phyloP scores from a whole-genome alignment of 2,113 vertebrate species.

The Macquaria australasica region DNA sequence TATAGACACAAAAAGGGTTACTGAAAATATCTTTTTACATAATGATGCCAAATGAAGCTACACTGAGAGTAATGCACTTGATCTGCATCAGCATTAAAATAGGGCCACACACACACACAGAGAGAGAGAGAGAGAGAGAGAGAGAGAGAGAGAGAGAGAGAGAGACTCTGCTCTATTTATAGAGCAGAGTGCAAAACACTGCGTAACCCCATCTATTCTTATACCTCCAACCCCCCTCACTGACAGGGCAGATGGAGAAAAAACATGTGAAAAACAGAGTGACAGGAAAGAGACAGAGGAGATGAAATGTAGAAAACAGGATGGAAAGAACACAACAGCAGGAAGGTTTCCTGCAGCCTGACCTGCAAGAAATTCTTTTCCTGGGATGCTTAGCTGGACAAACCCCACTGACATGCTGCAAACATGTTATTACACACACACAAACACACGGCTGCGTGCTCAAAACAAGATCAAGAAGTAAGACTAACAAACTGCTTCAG shows the following conservation, averaged over 20 bases:
- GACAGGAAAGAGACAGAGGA: neutral
- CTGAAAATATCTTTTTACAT: conserved; percentile 8
- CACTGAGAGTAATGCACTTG: neutral
- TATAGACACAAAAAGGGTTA: neutral
- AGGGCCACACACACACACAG: neutral
- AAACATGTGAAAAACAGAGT: neutral
- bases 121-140: neutral
- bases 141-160: no score
- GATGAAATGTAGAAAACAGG: neutral
- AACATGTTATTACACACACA: neutral
- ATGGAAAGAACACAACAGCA: neutral
- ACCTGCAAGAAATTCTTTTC: neutral
- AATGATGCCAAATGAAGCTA: neutral
- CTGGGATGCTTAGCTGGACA: neutral
- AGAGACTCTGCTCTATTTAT: neutral
- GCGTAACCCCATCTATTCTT: neutral
- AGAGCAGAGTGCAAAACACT: neutral
- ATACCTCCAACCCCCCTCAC: neutral
- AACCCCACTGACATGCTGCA: neutral
- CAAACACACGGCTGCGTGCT: neutral
- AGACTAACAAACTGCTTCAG: no score
- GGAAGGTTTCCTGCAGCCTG: conserved; percentile 13
- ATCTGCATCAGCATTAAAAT: neutral
- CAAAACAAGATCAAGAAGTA: neutral
- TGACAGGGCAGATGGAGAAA: neutral